A percentile compares a stretch with the other conserved stretches of the same genome.
Conservation (phyloP, 2,113 vertebrate species). For the Pollimyrus isidori region DNA sequence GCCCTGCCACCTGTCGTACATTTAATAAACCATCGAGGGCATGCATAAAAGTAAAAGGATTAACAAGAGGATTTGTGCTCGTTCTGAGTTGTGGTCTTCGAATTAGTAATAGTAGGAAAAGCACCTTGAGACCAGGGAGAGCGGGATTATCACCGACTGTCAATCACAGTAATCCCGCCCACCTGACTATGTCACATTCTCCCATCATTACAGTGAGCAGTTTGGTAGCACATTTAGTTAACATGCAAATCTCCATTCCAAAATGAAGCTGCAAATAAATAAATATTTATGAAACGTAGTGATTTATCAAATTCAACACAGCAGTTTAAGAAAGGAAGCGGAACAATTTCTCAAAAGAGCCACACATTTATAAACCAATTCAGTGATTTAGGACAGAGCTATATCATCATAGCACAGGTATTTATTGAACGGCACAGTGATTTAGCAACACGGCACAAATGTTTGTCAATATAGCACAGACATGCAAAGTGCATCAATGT, state of each 20-base stretch:
- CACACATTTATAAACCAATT: not conserved
- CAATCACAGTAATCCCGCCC: not conserved
- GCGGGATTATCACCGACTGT: not conserved
- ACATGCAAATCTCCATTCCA: not conserved
- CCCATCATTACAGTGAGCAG: not conserved
- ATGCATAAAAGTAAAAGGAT: not conserved
- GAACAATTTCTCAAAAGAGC: not conserved
- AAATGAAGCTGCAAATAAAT: not conserved
- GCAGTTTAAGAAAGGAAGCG: not conserved
- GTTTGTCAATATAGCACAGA: not conserved
- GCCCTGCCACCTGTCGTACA: not conserved
- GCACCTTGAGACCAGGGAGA: not conserved
- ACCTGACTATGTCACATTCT: not conserved
- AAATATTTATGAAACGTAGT: not conserved
- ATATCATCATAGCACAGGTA: not conserved
- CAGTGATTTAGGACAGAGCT: not conserved
- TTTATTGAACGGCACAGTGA: not conserved
- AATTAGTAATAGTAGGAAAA: not conserved
- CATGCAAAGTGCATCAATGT: not conserved
- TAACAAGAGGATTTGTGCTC: not conserved
- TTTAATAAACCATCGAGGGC: not conserved
- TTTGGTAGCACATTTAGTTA: not conserved
- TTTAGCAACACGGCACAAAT: not conserved
- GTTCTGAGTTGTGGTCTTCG: not conserved
- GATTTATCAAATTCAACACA: not conserved